These are phyloP conservation scores for Megalops cyprinoides DNA, from an alignment of 2,797 vertebrate species.

Conservation along the genomic window DNA sequence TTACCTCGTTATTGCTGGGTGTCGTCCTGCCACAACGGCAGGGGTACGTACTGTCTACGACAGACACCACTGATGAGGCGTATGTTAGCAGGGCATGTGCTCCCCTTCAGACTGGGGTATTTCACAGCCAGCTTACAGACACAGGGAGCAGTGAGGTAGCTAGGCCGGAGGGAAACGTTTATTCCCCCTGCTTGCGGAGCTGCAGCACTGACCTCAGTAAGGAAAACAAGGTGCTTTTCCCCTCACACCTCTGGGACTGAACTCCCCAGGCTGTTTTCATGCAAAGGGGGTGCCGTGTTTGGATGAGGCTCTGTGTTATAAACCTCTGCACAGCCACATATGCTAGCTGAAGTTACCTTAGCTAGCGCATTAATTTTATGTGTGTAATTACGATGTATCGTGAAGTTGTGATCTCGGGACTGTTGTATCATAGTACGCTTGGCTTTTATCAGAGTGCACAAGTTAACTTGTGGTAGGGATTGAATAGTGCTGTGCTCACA, in stretches of 20 bases:
- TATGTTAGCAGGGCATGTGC: conserved; percentile 60
- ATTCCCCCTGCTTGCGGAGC: not conserved
- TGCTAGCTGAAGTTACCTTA: not conserved
- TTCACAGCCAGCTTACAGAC: not conserved
- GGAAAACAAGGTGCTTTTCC: conserved; percentile 31
- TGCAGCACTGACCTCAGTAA: conserved; percentile 35
- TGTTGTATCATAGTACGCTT: too few relatives aligned
- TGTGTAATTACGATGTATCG: too few relatives aligned
- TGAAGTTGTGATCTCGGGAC: too few relatives aligned
- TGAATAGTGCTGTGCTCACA: too few relatives aligned
- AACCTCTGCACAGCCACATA: conserved; percentile 1
- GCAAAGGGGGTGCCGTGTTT: not conserved
- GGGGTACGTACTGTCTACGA: not conserved
- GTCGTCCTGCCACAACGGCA: too few relatives aligned
- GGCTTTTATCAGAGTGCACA: too few relatives aligned
- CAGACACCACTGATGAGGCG: conserved; percentile 40
- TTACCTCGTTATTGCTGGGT: too few relatives aligned
- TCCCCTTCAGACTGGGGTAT: not conserved
- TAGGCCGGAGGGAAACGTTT: not conserved
- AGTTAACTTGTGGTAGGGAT: too few relatives aligned
- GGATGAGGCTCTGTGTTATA: conserved; percentile 12
- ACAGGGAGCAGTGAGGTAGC: not conserved
- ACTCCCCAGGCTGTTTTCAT: conserved; percentile 10
- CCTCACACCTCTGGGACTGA: conserved; percentile 25
- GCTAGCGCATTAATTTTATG: too few relatives aligned